These are phyloP conservation scores for Istiophorus platypterus DNA, from an alignment of 2,113 vertebrate species.

Conservation along the genomic window DNA sequence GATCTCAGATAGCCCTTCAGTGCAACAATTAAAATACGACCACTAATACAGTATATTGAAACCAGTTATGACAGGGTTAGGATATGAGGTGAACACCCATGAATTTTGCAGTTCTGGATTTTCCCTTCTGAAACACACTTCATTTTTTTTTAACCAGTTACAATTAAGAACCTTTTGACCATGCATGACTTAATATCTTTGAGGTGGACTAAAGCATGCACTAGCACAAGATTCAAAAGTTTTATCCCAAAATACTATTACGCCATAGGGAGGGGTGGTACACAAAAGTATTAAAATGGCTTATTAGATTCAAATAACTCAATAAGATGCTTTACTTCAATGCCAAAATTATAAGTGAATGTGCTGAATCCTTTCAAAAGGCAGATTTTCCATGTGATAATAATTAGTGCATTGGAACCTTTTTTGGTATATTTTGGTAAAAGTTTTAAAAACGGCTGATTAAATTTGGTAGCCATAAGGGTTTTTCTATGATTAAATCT, in stretches of 20 bases:
- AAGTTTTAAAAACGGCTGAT: background rate
- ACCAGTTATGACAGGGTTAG: background rate
- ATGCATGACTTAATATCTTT: background rate
- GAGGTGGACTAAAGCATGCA: background rate
- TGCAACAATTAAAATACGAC: background rate
- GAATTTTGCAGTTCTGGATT: background rate
- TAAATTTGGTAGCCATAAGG: background rate
- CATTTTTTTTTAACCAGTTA: background rate
- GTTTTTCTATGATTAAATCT: background rate
- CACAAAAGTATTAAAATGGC: background rate
- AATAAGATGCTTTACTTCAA: background rate
- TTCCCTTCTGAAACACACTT: background rate
- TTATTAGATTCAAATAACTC: background rate
- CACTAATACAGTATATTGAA: background rate
- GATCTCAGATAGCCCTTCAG: background rate
- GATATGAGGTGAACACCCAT: background rate
- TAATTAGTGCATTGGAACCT: background rate
- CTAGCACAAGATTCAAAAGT: constrained; percentile 11
- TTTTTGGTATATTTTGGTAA: background rate
- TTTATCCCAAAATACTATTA: constrained; percentile 8
- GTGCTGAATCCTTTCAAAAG: background rate
- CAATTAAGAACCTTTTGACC: background rate
- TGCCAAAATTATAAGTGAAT: background rate
- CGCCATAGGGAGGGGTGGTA: background rate
- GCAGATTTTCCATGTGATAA: background rate